Conservation (phyloP, 2,797 vertebrate species). For the Sebastes oblongus region DNA sequence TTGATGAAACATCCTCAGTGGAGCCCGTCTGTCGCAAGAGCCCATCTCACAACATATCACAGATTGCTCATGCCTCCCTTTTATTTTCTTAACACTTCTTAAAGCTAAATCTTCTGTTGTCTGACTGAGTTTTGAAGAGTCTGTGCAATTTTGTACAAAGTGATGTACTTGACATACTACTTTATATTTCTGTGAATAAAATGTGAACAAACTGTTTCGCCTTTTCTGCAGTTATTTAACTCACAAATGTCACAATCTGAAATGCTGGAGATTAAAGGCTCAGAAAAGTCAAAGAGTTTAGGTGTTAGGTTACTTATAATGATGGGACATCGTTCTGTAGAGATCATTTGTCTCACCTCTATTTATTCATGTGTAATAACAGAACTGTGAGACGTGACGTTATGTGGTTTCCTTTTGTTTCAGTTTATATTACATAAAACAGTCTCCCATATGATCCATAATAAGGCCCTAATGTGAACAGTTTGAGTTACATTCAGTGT, state of each 20-base stretch:
- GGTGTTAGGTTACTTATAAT: not conserved
- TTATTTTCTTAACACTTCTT: constrained; percentile 70
- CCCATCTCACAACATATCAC: constrained; percentile 73
- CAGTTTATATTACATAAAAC: not conserved
- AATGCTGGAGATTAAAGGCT: not conserved
- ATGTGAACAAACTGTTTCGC: constrained; percentile 68
- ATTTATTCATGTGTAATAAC: not conserved
- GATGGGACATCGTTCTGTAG: rapidly evolving
- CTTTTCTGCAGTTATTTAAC: constrained; percentile 2
- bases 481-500: not conserved
- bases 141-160: constrained; percentile 87
- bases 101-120: constrained; percentile 73
- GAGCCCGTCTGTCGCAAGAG: constrained; percentile 41
- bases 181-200: constrained; percentile 90
- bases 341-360: not conserved
- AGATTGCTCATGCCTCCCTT: constrained; percentile 54
- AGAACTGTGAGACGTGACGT: not conserved
- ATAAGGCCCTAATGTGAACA: not conserved
- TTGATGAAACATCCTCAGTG: constrained; percentile 55
- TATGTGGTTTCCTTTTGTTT: not conserved
- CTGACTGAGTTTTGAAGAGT: constrained; percentile 81
- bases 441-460: not conserved
- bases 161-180: constrained; percentile 85
- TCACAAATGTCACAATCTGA: not conserved
- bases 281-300: not conserved